Percentiles rank a stretch among this genome's conserved stretches.
Evolutionary conservation across 2,113 vertebrate genomes (phyloP).

Genomic region (Leptocoma aspasia): DNA sequence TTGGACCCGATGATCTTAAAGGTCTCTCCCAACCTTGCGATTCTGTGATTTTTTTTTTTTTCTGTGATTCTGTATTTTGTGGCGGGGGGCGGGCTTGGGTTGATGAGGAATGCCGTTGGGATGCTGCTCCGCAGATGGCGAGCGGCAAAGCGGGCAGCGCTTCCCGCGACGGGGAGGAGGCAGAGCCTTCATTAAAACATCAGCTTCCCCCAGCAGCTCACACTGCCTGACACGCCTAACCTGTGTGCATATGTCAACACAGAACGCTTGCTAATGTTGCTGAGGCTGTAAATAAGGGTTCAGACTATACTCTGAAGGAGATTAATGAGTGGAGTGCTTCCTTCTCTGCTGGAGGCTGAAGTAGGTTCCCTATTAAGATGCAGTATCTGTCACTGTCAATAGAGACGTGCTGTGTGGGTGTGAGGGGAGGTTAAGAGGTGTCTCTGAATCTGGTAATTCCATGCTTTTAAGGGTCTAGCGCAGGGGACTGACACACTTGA

Average conservation of each 20-base stretch:
- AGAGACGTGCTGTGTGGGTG: conserved; percentile 56
- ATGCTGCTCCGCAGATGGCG: neutral
- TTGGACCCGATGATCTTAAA: too few relatives aligned
- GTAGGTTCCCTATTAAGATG: conserved; percentile 62
- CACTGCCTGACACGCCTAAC: conserved; percentile 35
- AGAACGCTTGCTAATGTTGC: conserved; percentile 31
- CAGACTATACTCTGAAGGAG: conserved; percentile 25
- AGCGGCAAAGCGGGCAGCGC: neutral
- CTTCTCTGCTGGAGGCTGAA: conserved; percentile 54
- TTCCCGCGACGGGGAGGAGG: neutral
- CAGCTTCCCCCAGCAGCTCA: conserved; percentile 25
- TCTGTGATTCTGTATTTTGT: too few relatives aligned
- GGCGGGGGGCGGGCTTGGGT: neutral
- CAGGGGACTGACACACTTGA: neutral
- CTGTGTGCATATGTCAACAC: conserved; percentile 60
- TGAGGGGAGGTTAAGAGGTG: conserved; percentile 46
- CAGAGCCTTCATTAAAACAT: conserved; percentile 50
- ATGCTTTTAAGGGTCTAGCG: conserved; percentile 10
- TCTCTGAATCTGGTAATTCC: conserved; percentile 26
- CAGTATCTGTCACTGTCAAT: conserved; percentile 64
- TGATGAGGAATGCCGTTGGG: neutral
- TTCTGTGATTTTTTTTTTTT: too few relatives aligned
- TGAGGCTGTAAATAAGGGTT: conserved; percentile 61
- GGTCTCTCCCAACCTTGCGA: too few relatives aligned
- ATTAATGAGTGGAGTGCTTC: conserved; percentile 60